Evolutionary conservation across 2,113 vertebrate species (phyloP).

Genomic region (Poecilia latipinna): DNA sequence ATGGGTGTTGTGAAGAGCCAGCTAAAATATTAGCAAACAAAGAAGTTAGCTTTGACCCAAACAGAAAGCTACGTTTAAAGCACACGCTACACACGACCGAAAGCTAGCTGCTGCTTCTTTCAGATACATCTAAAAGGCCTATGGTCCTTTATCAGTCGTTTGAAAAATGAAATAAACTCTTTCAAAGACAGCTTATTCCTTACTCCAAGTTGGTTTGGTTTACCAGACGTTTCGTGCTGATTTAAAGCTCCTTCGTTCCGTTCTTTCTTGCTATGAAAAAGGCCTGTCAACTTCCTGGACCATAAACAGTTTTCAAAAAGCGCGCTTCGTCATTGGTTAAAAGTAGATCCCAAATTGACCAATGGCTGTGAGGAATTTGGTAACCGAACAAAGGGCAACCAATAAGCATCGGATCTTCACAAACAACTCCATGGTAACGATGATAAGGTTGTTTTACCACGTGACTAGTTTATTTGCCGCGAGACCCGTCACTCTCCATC

Average conservation of each 20-base stretch:
- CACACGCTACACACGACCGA: background rate
- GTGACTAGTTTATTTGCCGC: conserved; percentile 51
- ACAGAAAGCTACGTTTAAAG: background rate
- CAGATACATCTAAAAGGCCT: conserved; percentile 23
- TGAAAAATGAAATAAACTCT: background rate
- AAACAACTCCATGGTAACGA: conserved; percentile 76
- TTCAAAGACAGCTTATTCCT: background rate
- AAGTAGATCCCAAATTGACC: conserved; percentile 23
- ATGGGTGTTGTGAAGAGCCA: no score
- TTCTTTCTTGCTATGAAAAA: conserved; percentile 10
- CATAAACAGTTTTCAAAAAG: conserved; percentile 77
- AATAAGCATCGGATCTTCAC: conserved; percentile 50
- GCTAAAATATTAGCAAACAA: no score
- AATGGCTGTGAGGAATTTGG: conserved; percentile 33
- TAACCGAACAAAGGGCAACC: conserved; percentile 13
- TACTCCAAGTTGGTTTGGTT: background rate
- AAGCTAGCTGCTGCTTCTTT: background rate
- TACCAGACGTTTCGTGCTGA: conserved; percentile 9
- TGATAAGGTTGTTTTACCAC: conserved; percentile 60
- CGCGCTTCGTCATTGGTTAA: conserved; percentile 72
- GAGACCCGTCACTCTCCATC: background rate
- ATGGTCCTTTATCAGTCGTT: background rate
- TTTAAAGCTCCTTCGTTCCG: conserved; percentile 51
- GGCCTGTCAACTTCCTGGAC: conserved; percentile 70
- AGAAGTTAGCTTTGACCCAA: background rate